phyloP scores from a whole-genome alignment of 2,888 invertebrate genomes.

The Aspidiotus rigidus region DNA sequence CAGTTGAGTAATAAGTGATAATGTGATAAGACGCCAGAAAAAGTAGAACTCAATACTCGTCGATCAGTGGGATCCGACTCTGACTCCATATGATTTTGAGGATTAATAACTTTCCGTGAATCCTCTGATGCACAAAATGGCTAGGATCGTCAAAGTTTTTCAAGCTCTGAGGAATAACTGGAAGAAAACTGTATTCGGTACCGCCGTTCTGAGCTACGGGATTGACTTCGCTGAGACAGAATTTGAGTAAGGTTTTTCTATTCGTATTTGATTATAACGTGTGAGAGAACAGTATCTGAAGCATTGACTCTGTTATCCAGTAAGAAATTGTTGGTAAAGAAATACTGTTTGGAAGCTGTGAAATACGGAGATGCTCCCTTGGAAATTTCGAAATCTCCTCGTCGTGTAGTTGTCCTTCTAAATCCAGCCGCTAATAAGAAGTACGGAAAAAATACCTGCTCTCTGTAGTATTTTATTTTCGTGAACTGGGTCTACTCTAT shows the following conservation, averaged over 20 bases:
- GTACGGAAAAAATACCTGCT: slow-evolving; percentile 40
- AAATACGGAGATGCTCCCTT: slow-evolving; percentile 59
- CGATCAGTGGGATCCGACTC: too few relatives aligned
- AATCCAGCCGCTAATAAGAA: slow-evolving; percentile 84
- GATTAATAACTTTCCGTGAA: too few relatives aligned
- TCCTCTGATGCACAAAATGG: slow-evolving; percentile 15
- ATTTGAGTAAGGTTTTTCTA: slow-evolving; percentile 56
- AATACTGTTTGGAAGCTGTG: slow-evolving; percentile 67
- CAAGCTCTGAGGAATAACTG: slow-evolving; percentile 70
- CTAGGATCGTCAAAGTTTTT: slow-evolving; percentile 48
- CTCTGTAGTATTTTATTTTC: background rate
- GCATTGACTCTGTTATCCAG: slow-evolving; percentile 46
- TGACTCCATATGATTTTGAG: too few relatives aligned
- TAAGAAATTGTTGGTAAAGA: slow-evolving; percentile 64
- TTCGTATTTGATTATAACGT: background rate
- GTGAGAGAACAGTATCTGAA: slow-evolving; percentile 27
- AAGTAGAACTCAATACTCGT: too few relatives aligned
- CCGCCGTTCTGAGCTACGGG: slow-evolving; percentile 59
- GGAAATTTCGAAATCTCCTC: slow-evolving; percentile 52
- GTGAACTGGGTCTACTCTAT: slow-evolving; percentile 11
- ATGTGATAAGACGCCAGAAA: too few relatives aligned
- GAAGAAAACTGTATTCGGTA: slow-evolving; percentile 75
- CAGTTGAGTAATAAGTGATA: too few relatives aligned
- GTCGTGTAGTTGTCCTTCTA: slow-evolving; percentile 73
- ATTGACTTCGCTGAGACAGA: slow-evolving; percentile 57